Evolutionary conservation across 2,113 vertebrate genomes (phyloP).

Genomic region (Casuarius casuarius): DNA sequence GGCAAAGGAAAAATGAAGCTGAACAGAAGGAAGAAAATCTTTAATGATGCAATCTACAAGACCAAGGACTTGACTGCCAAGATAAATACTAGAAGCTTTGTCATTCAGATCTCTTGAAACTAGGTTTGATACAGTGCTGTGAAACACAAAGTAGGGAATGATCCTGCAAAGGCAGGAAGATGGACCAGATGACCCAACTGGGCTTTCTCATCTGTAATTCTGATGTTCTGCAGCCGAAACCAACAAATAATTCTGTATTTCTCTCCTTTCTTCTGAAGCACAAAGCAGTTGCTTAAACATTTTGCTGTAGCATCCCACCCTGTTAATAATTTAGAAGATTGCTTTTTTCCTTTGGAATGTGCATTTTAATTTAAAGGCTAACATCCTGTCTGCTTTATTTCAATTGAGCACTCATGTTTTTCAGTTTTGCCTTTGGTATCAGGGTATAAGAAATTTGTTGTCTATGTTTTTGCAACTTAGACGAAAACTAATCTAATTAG

Average conservation of each 20-base stretch:
- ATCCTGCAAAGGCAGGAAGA: neutral
- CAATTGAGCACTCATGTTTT: neutral
- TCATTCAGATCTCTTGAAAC: neutral
- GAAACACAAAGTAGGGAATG: neutral
- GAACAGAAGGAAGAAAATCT: neutral
- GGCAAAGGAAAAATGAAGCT: neutral
- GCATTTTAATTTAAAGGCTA: neutral
- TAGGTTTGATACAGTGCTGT: neutral
- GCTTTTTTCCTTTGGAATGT: neutral
- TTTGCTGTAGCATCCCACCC: neutral
- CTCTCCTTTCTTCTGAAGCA: neutral
- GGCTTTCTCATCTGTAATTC: neutral
- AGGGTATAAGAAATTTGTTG: neutral
- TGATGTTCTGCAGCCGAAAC: neutral
- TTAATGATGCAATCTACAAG: neutral
- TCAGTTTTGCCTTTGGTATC: neutral
- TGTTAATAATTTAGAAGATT: neutral
- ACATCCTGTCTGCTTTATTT: neutral
- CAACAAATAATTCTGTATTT: neutral
- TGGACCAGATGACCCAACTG: neutral
- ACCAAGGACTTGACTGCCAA: neutral
- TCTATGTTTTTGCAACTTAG: conserved; percentile 30
- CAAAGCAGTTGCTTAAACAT: neutral
- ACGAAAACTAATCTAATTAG: conserved; percentile 50
- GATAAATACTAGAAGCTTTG: neutral